phyloP scores from a whole-genome alignment of 2,888 invertebrate species.

The Hedychridium roseum region DNA sequence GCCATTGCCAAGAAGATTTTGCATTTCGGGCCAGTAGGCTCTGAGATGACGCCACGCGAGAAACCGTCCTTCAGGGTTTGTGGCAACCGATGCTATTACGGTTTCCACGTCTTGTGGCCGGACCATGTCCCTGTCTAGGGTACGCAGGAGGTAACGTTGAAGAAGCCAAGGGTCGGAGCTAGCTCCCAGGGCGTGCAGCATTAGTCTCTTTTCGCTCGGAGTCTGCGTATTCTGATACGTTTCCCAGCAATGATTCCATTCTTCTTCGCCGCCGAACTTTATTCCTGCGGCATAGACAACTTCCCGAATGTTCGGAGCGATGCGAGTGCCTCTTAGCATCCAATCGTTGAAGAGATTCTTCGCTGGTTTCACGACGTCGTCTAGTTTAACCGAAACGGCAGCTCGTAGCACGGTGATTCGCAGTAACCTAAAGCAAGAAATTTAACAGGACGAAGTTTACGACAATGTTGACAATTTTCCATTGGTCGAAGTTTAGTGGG shows the following conservation, averaged over 20 bases:
- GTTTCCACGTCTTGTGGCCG: constrained; percentile 75
- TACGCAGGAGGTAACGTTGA: constrained; percentile 80
- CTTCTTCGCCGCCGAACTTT: constrained; percentile 73
- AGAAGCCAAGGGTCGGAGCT: constrained; percentile 82
- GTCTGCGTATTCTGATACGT: constrained; percentile 73
- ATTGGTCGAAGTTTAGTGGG: neutral
- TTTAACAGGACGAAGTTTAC: neutral
- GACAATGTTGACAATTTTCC: neutral
- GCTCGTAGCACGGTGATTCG: constrained; percentile 76
- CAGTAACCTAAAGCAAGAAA: constrained; percentile 68
- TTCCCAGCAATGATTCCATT: constrained; percentile 82
- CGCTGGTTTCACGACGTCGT: constrained; percentile 75
- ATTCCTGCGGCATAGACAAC: constrained; percentile 75
- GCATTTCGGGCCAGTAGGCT: constrained; percentile 74
- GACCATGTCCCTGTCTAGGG: constrained; percentile 75
- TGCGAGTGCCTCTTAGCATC: constrained; percentile 72
- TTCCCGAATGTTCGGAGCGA: constrained; percentile 79
- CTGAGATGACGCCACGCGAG: constrained; percentile 78
- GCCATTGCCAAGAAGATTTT: constrained; percentile 71
- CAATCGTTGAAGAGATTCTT: constrained; percentile 75
- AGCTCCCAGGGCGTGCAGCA: constrained; percentile 76
- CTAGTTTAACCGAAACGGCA: constrained; percentile 77
- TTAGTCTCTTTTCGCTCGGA: constrained; percentile 75
- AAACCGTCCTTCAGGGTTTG: constrained; percentile 75
- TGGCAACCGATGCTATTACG: constrained; percentile 77